phyloP scores from a whole-genome alignment of 2,797 vertebrate species.

The Malacoraja senta region DNA sequence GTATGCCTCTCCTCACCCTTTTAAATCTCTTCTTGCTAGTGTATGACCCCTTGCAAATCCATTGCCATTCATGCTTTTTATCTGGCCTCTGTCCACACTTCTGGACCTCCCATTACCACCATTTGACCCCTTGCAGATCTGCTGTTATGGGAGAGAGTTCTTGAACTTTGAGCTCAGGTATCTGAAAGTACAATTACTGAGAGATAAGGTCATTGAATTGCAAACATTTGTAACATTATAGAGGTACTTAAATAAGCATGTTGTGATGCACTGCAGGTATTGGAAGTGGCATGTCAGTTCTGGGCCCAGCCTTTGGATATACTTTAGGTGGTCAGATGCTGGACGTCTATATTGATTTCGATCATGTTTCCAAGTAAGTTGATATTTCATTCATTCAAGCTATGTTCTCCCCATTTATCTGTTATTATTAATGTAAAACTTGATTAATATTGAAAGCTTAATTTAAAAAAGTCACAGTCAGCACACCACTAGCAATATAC shows the following conservation, averaged over 20 bases:
- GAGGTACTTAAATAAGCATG: not conserved
- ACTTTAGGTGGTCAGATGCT: constrained; percentile 63
- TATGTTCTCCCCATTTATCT: not conserved
- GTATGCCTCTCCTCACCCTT: too few relatives aligned
- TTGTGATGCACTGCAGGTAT: constrained; percentile 52
- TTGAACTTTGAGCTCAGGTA: too few relatives aligned
- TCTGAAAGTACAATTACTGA: not conserved
- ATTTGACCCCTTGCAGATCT: too few relatives aligned
- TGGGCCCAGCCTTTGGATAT: constrained; percentile 68
- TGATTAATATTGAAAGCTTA: not conserved
- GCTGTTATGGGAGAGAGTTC: not conserved
- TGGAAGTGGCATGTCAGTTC: constrained; percentile 61
- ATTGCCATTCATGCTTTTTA: too few relatives aligned
- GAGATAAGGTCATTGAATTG: not conserved
- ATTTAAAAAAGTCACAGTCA: not conserved
- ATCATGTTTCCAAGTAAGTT: constrained; percentile 56
- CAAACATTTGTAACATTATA: not conserved
- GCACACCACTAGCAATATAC: too few relatives aligned
- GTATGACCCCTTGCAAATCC: too few relatives aligned
- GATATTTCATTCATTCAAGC: not conserved
- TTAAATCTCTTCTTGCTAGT: too few relatives aligned
- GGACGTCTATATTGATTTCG: constrained; percentile 61
- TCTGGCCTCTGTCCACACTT: too few relatives aligned
- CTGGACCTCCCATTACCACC: too few relatives aligned
- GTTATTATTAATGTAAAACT: not conserved